Percentiles rank a stretch among this genome's conserved stretches.
phyloP scores from a whole-genome alignment of 2,888 invertebrate genomes.

The Candidula unifasciata region DNA sequence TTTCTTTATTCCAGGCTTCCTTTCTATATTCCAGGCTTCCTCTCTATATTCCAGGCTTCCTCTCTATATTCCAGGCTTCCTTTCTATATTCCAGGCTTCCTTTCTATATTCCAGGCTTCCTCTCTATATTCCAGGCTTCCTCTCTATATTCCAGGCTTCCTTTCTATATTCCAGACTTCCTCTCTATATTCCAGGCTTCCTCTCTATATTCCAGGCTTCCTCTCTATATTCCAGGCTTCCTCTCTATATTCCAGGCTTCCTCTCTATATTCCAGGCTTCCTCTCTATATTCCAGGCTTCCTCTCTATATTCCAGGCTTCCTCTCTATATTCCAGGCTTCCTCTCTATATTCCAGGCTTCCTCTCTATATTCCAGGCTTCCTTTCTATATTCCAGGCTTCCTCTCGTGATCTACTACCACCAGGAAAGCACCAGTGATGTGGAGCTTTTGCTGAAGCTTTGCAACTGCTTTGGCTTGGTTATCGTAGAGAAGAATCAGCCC shows the following conservation, averaged over 20 bases:
- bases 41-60: constrained; percentile 58
- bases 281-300: constrained; percentile 58
- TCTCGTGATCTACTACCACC: constrained; percentile 66
- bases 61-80: constrained; percentile 58
- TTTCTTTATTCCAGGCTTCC: constrained; percentile 58
- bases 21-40: constrained; percentile 58
- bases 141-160: constrained; percentile 58
- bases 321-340: constrained; percentile 58
- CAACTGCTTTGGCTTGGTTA: constrained; percentile 72
- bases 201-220: constrained; percentile 58
- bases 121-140: constrained; percentile 58
- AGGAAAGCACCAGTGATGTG: constrained; percentile 62
- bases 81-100: too few relatives aligned
- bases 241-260: constrained; percentile 58
- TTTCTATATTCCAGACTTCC: too few relatives aligned
- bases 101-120: constrained; percentile 56
- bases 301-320: constrained; percentile 58
- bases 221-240: constrained; percentile 58
- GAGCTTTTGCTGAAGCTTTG: constrained; percentile 60
- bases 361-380: too few relatives aligned
- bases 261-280: constrained; percentile 58
- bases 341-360: constrained; percentile 58
- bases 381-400: constrained; percentile 56
- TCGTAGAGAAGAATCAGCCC: constrained; percentile 59
- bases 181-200: constrained; percentile 56